These are phyloP conservation scores for Hapalemur alaotrensis DNA, from an alignment of 2,797 vertebrate genomes.

Conservation along the genomic window DNA sequence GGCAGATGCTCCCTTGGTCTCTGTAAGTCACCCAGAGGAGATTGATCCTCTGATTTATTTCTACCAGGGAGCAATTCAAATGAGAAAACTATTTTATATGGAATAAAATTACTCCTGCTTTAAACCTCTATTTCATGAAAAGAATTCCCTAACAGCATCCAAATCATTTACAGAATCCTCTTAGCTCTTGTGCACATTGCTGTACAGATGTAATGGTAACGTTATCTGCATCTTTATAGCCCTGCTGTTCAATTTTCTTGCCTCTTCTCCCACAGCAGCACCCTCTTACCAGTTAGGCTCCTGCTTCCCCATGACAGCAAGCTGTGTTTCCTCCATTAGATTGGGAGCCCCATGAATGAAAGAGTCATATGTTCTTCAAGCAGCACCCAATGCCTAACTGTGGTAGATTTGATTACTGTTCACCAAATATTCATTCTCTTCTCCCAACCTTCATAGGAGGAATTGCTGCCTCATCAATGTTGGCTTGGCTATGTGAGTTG, in stretches of 20 bases:
- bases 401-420: not conserved
- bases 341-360: not conserved
- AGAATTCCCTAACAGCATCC: not conserved
- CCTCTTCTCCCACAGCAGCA: not conserved
- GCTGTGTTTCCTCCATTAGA: not conserved
- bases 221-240: not conserved
- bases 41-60: not conserved
- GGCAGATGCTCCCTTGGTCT: not conserved
- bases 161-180: not conserved
- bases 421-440: not conserved
- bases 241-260: not conserved
- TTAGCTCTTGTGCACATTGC: not conserved
- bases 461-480: not conserved
- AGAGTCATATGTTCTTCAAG: slow-evolving; percentile 1
- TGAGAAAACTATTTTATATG: not conserved
- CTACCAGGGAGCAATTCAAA: not conserved
- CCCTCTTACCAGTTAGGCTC: not conserved
- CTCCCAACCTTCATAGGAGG: not conserved
- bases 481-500: not conserved
- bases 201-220: not conserved
- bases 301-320: not conserved
- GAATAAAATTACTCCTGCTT: slow-evolving; percentile 12
- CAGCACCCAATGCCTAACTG: not conserved
- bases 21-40: not conserved
- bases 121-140: not conserved